A percentile compares a stretch with the other conserved stretches of the same genome.
Evolutionary conservation across 2,797 vertebrate species (phyloP).

Genomic region (Centropyge bicolor): DNA sequence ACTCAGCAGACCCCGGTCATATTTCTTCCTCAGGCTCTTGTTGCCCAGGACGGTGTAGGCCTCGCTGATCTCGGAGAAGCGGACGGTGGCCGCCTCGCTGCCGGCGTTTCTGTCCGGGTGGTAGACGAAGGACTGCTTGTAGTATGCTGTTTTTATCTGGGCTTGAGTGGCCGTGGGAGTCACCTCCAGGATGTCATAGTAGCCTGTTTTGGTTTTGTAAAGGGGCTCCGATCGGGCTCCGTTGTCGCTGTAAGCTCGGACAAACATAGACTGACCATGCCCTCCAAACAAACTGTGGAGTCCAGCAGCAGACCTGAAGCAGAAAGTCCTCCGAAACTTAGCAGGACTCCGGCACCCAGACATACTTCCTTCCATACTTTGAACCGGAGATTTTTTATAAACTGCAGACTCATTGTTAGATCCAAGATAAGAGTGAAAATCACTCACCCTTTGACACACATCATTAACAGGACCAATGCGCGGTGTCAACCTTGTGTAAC

Average conservation of each 20-base stretch:
- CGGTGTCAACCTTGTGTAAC: slow-evolving; percentile 23
- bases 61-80: slow-evolving; percentile 89
- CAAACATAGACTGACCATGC: slow-evolving; percentile 11
- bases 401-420: no score
- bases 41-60: slow-evolving; percentile 92
- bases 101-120: slow-evolving; percentile 92
- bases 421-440: fast-evolving
- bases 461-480: neutral
- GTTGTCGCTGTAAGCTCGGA: slow-evolving; percentile 53
- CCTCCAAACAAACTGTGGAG: neutral
- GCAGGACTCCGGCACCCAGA: neutral
- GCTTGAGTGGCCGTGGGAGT: slow-evolving; percentile 84
- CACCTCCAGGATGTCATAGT: slow-evolving; percentile 90
- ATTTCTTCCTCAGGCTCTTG: slow-evolving; percentile 87
- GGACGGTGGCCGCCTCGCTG: slow-evolving; percentile 84
- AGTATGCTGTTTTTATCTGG: slow-evolving; percentile 95
- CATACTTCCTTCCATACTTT: fast-evolving
- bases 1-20: slow-evolving; percentile 90
- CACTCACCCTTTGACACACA: no score
- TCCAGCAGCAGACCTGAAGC: neutral
- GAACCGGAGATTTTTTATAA: fast-evolving
- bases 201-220: slow-evolving; percentile 78
- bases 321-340: slow-evolving; percentile 8
- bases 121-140: slow-evolving; percentile 91
- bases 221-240: slow-evolving; percentile 53